These are phyloP conservation scores for Myiotriccus ornatus DNA, from an alignment of 2,797 vertebrate genomes.

Conservation along the genomic window DNA sequence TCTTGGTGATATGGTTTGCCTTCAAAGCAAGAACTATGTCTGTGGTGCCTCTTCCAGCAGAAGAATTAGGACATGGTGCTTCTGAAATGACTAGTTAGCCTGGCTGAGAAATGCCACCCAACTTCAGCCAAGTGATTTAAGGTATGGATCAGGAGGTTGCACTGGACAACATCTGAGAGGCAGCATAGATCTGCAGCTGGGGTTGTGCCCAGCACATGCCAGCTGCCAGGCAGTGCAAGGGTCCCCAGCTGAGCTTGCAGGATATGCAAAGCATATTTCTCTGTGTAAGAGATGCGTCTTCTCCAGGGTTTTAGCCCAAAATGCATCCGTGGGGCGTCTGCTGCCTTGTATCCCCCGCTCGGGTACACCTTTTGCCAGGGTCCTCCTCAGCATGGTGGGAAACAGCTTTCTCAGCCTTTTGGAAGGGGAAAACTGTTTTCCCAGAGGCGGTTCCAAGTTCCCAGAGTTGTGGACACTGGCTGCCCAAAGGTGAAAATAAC, in stretches of 20 bases:
- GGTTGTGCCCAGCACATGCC: background rate
- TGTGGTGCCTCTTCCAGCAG: background rate
- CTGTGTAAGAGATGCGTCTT: background rate
- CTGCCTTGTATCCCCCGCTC: accelerated
- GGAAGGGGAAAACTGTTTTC: background rate
- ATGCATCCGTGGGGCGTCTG: accelerated
- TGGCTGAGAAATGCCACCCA: background rate
- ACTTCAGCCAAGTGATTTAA: background rate
- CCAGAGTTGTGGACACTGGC: background rate
- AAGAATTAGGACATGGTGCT: background rate
- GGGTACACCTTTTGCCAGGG: background rate
- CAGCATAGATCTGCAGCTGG: background rate
- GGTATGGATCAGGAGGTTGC: background rate
- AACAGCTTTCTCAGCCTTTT: background rate
- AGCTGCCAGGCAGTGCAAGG: background rate
- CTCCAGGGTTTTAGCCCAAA: background rate
- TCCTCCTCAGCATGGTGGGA: background rate
- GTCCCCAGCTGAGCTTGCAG: background rate
- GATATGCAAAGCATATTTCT: background rate
- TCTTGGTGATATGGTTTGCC: background rate
- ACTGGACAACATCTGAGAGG: background rate
- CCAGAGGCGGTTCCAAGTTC: background rate
- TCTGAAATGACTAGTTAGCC: background rate
- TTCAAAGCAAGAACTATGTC: background rate
- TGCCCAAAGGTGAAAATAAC: slow-evolving; percentile 20